Base-by-base conservation (phyloP, 2,888 invertebrate species). In the Uropetala carovei region DNA sequence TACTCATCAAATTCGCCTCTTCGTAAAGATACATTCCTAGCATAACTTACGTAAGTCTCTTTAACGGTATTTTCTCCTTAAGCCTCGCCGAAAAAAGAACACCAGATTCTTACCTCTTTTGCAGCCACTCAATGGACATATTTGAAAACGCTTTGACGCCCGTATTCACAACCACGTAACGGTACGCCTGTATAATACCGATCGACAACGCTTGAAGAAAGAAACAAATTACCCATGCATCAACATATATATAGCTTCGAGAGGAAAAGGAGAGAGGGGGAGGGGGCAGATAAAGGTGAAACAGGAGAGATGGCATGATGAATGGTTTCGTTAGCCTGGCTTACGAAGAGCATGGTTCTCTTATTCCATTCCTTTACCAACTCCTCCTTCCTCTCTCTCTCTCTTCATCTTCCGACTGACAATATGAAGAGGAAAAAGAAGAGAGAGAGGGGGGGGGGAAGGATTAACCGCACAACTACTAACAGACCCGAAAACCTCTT, bases 141-240 rank as follows among this genome's bases (percentile, higher is more conserved):
- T 75, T 22, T 13, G 22, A 75, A 16, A n/a, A 75, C 75, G 75
- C 75, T 43, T 43, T 43, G 43, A 43, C 43, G 43, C 43, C 43
- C 43, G 43, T 43, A 43, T 43, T 43, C 43, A 22, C 22, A 22
- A 27, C 4, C n/a, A 22, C 22, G 13, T 75, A 75, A 75, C 75
- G 75, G 75, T 75, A 75, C n/a, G 75, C 75, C n/a, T 75, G 14
- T 64, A 68, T 68, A 68, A 68, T 68, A 68, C n/a, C 27, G 75
- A 75, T 75, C 75, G 75, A 75, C 75, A 75, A 43, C 43, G 43
- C 43, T 43, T 43, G 43, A 43, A 27, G 75, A 75, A 22, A 13
- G 13, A 75, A 75, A 75, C 75, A 75, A 75, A 75, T 27, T 14
- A 75, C 27, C 75, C 22, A 18, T 22, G 22, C 43, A 75, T 27